A percentile compares a stretch with the other conserved stretches of the same genome.
These are phyloP conservation scores for Troilus luridus DNA, from an alignment of 2,888 invertebrate genomes.

Conservation along the genomic window DNA sequence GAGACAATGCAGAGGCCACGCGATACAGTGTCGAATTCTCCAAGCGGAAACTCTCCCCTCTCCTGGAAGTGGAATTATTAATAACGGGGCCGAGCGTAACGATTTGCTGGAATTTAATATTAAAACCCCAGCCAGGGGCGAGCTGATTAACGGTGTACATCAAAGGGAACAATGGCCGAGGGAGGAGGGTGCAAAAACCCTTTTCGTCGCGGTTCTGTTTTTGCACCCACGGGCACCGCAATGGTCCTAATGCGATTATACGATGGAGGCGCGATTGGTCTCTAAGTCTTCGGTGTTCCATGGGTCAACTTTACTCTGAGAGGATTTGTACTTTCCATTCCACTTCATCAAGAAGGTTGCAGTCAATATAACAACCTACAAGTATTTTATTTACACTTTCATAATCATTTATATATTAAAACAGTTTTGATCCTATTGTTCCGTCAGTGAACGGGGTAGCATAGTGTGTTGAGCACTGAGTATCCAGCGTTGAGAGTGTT, in stretches of 20 bases:
- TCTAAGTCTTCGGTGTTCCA: neutral
- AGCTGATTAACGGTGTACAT: constrained; percentile 39
- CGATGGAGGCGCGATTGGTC: neutral
- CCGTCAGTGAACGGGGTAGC: too few relatives aligned
- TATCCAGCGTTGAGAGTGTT: too few relatives aligned
- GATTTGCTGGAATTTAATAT: constrained; percentile 45
- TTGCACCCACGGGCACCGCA: constrained; percentile 22
- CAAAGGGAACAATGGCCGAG: constrained; percentile 19
- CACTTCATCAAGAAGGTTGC: neutral
- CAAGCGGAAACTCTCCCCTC: neutral
- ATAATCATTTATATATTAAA: too few relatives aligned
- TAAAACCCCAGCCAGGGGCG: neutral
- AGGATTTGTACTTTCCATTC: constrained; percentile 10
- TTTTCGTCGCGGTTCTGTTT: neutral
- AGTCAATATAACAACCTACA: neutral
- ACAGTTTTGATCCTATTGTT: too few relatives aligned
- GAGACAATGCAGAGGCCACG: constrained; percentile 42
- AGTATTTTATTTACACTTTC: neutral
- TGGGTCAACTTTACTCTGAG: neutral
- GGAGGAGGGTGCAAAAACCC: constrained; percentile 14
- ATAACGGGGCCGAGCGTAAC: constrained; percentile 9
- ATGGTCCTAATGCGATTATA: constrained; percentile 9
- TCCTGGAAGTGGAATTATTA: constrained; percentile 24
- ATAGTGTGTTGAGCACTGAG: too few relatives aligned
- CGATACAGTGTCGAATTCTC: constrained; percentile 38